Percentiles rank a stretch among this genome's conserved stretches.
These are phyloP conservation scores for Lota lota DNA, from an alignment of 2,113 vertebrate species.

Conservation along the genomic window DNA sequence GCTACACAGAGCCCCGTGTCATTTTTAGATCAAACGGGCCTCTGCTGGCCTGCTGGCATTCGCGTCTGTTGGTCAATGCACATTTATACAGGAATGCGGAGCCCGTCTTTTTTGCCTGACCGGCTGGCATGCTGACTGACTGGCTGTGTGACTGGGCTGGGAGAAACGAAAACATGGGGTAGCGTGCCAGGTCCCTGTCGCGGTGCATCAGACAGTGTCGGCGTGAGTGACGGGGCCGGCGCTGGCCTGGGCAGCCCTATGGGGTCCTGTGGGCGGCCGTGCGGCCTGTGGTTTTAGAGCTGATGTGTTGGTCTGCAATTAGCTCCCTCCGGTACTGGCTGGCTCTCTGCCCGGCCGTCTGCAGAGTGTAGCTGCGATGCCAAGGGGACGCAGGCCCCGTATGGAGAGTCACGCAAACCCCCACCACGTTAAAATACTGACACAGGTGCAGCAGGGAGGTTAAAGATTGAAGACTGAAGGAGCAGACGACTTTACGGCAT, in stretches of 20 bases:
- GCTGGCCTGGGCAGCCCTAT: slow-evolving; percentile 44
- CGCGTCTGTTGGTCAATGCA: slow-evolving; percentile 26
- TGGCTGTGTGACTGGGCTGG: slow-evolving; percentile 36
- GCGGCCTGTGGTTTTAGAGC: slow-evolving; percentile 52
- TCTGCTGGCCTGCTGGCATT: slow-evolving; percentile 3
- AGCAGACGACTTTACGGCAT: background rate
- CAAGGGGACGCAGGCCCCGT: slow-evolving; percentile 20
- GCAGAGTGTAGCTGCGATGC: slow-evolving; percentile 35
- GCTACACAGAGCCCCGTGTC: background rate
- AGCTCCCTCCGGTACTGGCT: slow-evolving; percentile 52
- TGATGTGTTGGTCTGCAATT: slow-evolving; percentile 63
- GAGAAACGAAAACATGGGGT: slow-evolving; percentile 55
- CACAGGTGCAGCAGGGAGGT: slow-evolving; percentile 17
- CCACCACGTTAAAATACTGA: slow-evolving; percentile 6
- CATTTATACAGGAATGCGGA: slow-evolving; percentile 30
- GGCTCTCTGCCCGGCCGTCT: slow-evolving; percentile 57
- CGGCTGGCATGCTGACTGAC: slow-evolving; percentile 10
- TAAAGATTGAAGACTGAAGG: background rate
- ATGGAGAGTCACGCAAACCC: slow-evolving; percentile 4
- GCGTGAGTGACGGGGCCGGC: slow-evolving; percentile 46
- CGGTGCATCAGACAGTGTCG: slow-evolving; percentile 47
- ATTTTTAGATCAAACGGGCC: slow-evolving; percentile 8
- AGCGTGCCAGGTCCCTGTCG: slow-evolving; percentile 36
- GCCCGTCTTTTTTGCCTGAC: slow-evolving; percentile 14
- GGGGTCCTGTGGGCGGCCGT: slow-evolving; percentile 48